Conservation (phyloP, 1,140 invertebrate genomes). For the Rhagoletis pomonella region DNA sequence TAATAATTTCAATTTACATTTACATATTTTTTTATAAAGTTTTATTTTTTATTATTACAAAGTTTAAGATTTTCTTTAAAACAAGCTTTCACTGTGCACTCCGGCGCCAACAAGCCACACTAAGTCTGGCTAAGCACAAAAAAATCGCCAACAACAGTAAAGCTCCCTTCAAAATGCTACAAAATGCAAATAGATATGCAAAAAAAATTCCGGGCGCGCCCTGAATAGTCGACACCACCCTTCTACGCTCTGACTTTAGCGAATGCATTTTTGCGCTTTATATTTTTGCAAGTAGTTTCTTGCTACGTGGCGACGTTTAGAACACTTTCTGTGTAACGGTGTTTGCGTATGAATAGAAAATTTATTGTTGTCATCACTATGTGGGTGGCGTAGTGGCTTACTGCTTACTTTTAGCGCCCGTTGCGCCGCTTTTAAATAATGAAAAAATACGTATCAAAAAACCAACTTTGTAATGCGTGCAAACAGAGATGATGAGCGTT, state of each 20-base stretch:
- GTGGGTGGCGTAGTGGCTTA: not conserved
- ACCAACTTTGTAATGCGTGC: too few relatives aligned
- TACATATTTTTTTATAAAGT: too few relatives aligned
- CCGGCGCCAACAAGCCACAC: not conserved
- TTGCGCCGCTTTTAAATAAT: too few relatives aligned
- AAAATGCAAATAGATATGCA: constrained; percentile 1
- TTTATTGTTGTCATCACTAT: not conserved
- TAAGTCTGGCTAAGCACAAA: not conserved
- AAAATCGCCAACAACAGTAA: not conserved
- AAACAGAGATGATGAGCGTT: too few relatives aligned
- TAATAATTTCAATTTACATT: too few relatives aligned
- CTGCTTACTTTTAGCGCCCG: too few relatives aligned
- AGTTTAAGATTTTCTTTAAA: too few relatives aligned
- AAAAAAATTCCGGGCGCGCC: not conserved
- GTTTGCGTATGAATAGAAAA: constrained; percentile 19
- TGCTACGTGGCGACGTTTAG: not conserved
- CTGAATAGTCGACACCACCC: not conserved
- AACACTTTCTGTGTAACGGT: not conserved
- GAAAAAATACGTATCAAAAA: too few relatives aligned
- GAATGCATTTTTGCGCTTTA: not conserved
- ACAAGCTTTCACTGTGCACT: not conserved
- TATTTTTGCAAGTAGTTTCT: not conserved
- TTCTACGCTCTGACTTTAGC: not conserved
- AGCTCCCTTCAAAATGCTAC: not conserved
- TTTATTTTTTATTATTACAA: too few relatives aligned